These are phyloP conservation scores for Caenorhabditis sinica DNA, from an alignment of 2,888 invertebrate genomes.

Conservation along the genomic window DNA sequence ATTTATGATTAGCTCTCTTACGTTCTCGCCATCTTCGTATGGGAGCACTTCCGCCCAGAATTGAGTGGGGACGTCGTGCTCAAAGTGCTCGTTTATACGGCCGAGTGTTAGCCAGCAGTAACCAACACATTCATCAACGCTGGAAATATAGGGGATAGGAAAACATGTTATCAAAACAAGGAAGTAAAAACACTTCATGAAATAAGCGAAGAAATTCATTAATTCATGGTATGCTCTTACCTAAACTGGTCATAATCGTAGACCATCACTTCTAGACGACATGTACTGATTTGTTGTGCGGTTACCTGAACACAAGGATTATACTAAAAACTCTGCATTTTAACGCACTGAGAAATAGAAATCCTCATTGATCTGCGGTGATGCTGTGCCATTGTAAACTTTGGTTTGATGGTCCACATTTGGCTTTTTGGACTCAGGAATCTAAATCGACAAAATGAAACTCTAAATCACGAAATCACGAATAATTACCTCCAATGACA, in stretches of 20 bases:
- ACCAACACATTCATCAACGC: slow-evolving; percentile 83
- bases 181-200: not conserved
- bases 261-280: slow-evolving; percentile 82
- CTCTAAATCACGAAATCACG: no score
- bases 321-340: not conserved
- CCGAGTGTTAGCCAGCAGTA: slow-evolving; percentile 82
- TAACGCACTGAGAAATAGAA: slow-evolving; percentile 81
- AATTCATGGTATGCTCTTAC: no score
- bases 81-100: slow-evolving; percentile 75
- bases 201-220: no score
- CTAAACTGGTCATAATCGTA: slow-evolving; percentile 83
- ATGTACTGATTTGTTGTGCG: slow-evolving; percentile 71
- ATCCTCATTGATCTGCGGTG: slow-evolving; percentile 81
- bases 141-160: slow-evolving; percentile 25
- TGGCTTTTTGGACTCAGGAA: slow-evolving; percentile 67
- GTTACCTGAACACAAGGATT: slow-evolving; percentile 68
- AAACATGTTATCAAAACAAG: not conserved
- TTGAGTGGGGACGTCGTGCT: slow-evolving; percentile 77
- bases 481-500: slow-evolving; percentile 65
- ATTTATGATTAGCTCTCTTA: slow-evolving; percentile 23
- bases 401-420: slow-evolving; percentile 81
- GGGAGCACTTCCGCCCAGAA: slow-evolving; percentile 84
- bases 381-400: slow-evolving; percentile 76
- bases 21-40: slow-evolving; percentile 76
- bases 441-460: slow-evolving; percentile 6